Percentiles rank a stretch among this genome's conserved stretches.
Conservation (phyloP, 1,140 invertebrate species). For the Drosophila orosa region DNA sequence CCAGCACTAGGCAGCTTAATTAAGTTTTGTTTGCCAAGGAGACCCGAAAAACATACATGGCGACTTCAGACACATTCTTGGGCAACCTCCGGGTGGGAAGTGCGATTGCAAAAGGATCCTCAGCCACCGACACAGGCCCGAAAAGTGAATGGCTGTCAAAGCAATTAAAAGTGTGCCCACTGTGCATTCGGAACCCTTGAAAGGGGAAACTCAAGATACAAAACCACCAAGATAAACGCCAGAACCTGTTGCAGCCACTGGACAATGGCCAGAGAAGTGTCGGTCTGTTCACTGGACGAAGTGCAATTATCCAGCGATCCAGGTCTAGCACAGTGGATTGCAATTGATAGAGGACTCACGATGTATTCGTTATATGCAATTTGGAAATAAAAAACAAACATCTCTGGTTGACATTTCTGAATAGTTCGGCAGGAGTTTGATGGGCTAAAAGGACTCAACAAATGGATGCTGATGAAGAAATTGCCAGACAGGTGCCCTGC, state of each 20-base stretch:
- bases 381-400: neutral
- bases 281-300: neutral
- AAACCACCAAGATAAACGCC: constrained; percentile 2
- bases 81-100: constrained; percentile 43
- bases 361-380: neutral
- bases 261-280: constrained; percentile 8
- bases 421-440: neutral
- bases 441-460: neutral
- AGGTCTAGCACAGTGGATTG: constrained; percentile 18
- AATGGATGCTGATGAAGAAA: neutral
- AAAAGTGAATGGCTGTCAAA: constrained; percentile 37
- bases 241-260: constrained; percentile 33
- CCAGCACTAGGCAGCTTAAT: constrained; percentile 41
- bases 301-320: constrained; percentile 14
- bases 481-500: neutral
- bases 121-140: neutral
- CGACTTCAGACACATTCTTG: constrained; percentile 33
- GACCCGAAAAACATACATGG: constrained; percentile 1
- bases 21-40: constrained; percentile 54
- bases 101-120: constrained; percentile 66
- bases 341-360: no score
- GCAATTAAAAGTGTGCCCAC: constrained; percentile 35
- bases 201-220: neutral
- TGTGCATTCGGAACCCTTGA: constrained; percentile 17
- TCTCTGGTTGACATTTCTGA: neutral